A percentile compares a stretch with the other conserved stretches of the same genome.
phyloP scores from a whole-genome alignment of 2,113 vertebrate genomes.

The Cyanistes caeruleus region DNA sequence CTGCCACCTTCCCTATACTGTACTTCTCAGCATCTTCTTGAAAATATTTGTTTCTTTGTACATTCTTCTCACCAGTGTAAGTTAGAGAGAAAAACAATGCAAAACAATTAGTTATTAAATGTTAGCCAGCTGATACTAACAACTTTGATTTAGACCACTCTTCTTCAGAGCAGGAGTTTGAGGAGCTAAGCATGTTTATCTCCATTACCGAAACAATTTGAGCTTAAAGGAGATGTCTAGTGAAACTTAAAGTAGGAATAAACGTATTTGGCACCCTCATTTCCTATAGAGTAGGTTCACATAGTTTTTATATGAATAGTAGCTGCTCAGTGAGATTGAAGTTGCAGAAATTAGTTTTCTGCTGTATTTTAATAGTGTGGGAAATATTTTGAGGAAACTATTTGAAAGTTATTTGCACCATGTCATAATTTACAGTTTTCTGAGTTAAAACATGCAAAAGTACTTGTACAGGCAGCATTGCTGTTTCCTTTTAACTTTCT shows the following conservation, averaged over 20 bases:
- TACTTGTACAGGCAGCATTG: background rate
- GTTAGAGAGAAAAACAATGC: background rate
- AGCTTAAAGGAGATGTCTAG: background rate
- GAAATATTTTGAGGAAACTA: background rate
- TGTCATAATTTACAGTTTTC: background rate
- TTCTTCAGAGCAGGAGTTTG: background rate
- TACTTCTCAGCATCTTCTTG: background rate
- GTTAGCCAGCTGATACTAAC: background rate
- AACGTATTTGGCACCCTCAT: background rate
- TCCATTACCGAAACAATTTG: background rate
- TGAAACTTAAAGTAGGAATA: background rate
- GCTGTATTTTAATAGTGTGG: background rate
- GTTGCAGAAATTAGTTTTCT: background rate
- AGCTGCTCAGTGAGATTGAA: background rate
- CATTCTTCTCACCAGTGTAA: background rate
- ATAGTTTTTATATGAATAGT: background rate
- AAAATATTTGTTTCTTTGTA: background rate
- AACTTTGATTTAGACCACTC: background rate
- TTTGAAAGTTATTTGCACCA: background rate
- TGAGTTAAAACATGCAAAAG: slow-evolving; percentile 2
- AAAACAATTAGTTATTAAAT: background rate
- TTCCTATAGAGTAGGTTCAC: background rate
- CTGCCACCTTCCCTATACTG: background rate
- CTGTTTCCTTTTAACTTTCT: background rate
- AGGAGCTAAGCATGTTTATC: background rate